Evolutionary conservation across 2,113 vertebrate genomes (phyloP).

Genomic region (Centropus bengalensis): DNA sequence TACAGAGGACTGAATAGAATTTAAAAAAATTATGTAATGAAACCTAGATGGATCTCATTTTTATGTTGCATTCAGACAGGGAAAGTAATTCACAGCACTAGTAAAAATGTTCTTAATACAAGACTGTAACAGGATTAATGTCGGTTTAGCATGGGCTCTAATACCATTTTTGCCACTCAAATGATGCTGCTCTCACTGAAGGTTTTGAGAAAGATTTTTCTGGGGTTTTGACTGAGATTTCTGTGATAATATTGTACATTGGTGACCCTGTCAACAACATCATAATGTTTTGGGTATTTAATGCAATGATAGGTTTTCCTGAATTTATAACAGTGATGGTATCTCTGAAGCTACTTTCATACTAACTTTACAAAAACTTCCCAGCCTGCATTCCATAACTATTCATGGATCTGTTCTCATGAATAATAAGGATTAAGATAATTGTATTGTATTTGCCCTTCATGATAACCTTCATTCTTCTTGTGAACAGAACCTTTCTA

Average conservation of each 20-base stretch:
- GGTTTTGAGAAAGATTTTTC: neutral
- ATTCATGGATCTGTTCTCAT: neutral
- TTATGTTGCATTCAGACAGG: neutral
- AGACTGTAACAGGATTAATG: neutral
- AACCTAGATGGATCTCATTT: neutral
- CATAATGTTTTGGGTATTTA: neutral
- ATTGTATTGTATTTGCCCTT: neutral
- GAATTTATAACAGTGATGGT: neutral
- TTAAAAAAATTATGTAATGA: neutral
- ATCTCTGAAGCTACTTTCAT: neutral
- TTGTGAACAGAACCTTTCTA: neutral
- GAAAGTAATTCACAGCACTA: neutral
- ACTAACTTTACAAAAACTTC: neutral
- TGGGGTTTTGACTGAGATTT: neutral
- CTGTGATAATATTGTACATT: neutral
- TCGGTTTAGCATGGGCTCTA: neutral
- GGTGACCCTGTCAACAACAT: neutral
- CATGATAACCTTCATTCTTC: neutral
- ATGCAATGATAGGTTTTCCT: neutral
- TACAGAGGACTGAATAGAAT: neutral
- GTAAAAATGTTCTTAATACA: neutral
- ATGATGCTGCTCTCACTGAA: slow-evolving; percentile 9
- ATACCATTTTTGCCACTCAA: neutral
- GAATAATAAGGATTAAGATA: neutral
- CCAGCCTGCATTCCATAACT: neutral